Evolutionary conservation across 2,888 invertebrate species (phyloP).

Genomic region (Oscheius sp.): DNA sequence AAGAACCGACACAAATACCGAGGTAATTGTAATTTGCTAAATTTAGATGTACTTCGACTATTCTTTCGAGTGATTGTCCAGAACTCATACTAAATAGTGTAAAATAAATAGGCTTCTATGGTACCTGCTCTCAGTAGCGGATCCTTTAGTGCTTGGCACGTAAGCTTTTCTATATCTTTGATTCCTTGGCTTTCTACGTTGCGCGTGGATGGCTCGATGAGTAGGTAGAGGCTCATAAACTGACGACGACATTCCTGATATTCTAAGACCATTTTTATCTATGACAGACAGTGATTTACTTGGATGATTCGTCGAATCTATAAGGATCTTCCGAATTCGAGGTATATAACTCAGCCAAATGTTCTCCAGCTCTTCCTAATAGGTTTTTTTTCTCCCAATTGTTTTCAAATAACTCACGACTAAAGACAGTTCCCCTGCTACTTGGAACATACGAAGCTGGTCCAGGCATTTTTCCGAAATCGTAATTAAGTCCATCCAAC

Average conservation of each 20-base stretch:
- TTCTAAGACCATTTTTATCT: not conserved
- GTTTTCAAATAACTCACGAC: not conserved
- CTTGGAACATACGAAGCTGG: conserved; percentile 18
- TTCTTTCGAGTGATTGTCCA: conserved; percentile 53
- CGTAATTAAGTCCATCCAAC: conserved; percentile 35
- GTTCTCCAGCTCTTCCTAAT: conserved; percentile 63
- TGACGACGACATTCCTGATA: conserved; percentile 39
- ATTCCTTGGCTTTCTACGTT: conserved; percentile 47
- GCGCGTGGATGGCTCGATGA: conserved; percentile 34
- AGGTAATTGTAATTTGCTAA: conserved; percentile 54
- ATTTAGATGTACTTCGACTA: conserved; percentile 60
- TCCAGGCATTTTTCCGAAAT: conserved; percentile 2
- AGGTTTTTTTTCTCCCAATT: not conserved
- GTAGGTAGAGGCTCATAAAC: conserved; percentile 47
- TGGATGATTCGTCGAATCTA: conserved; percentile 46
- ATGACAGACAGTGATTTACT: not conserved
- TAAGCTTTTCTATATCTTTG: conserved; percentile 57
- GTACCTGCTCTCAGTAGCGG: conserved; percentile 62
- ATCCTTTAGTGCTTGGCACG: conserved; percentile 66
- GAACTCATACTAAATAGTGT: conserved; percentile 30
- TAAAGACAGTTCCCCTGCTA: conserved; percentile 29
- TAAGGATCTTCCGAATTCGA: conserved; percentile 65
- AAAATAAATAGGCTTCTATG: not conserved
- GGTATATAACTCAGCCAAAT: conserved; percentile 61
- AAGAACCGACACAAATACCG: conserved; percentile 60